A percentile compares a stretch with the other conserved stretches of the same genome.
Conservation (phyloP, 2,888 invertebrate genomes). For the Acanthosoma haemorrhoidale region DNA sequence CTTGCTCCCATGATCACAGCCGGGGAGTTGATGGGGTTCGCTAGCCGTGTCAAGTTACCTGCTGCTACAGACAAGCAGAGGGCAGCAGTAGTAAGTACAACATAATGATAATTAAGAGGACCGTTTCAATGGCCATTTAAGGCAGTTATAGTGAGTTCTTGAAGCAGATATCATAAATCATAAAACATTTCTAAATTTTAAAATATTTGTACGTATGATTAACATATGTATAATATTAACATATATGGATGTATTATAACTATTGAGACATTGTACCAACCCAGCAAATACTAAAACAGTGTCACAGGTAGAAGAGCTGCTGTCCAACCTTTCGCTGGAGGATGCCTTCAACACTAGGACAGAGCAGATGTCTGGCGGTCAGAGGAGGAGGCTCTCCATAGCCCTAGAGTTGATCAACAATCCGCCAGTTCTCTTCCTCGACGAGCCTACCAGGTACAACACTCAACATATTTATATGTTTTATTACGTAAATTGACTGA, state of each 20-base stretch:
- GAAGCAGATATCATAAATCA: no score
- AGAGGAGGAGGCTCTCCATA: slow-evolving; percentile 71
- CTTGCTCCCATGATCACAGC: slow-evolving; percentile 69
- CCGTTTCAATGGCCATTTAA: no score
- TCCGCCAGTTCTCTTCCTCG: slow-evolving; percentile 76
- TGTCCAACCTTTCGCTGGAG: slow-evolving; percentile 58
- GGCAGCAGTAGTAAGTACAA: slow-evolving; percentile 31
- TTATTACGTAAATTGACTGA: no score
- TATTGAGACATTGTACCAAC: no score
- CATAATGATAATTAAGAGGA: background rate
- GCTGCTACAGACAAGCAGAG: slow-evolving; percentile 47
- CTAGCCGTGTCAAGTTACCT: slow-evolving; percentile 65
- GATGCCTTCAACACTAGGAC: slow-evolving; percentile 58
- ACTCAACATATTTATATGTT: no score
- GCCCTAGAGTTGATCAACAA: slow-evolving; percentile 78
- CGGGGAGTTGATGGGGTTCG: slow-evolving; percentile 70
- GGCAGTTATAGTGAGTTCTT: no score
- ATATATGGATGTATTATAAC: no score
- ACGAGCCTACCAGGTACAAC: slow-evolving; percentile 71
- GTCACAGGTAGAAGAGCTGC: slow-evolving; percentile 53
- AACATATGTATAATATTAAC: no score
- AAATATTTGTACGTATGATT: no score
- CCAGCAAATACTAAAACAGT: background rate
- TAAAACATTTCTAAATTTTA: no score
- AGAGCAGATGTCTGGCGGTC: slow-evolving; percentile 66